Conservation (phyloP, 2,113 vertebrate species). For the Chroicocephalus ridibundus region DNA sequence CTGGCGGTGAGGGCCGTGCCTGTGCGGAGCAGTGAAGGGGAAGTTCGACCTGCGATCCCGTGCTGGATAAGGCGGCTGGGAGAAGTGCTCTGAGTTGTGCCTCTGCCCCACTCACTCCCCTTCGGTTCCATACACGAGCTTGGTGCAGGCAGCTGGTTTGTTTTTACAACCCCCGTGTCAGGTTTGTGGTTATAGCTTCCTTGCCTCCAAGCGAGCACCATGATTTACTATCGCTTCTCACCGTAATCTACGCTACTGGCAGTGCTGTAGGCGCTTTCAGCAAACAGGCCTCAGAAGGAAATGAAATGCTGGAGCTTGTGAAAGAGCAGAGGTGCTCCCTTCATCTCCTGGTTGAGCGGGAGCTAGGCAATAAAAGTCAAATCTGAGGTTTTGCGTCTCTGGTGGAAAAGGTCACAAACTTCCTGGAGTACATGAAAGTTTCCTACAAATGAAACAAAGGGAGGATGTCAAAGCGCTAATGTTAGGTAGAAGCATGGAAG, state of each 20-base stretch:
- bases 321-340: neutral
- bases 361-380: neutral
- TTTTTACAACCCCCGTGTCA: neutral
- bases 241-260: neutral
- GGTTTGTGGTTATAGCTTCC: neutral
- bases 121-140: neutral
- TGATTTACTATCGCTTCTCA: constrained; percentile 8
- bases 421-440: neutral
- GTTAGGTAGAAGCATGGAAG: neutral
- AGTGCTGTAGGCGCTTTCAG: neutral
- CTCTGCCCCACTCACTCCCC: neutral
- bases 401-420: neutral
- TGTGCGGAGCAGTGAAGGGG: neutral
- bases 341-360: neutral
- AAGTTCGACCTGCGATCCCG: neutral
- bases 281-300: neutral
- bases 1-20: neutral
- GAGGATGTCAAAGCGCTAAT: neutral
- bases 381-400: neutral
- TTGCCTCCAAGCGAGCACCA: neutral
- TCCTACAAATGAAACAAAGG: neutral
- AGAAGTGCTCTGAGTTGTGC: neutral
- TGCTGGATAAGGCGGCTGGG: neutral
- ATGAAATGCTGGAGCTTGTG: neutral
- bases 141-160: neutral